Evolutionary conservation across 2,113 vertebrate genomes (phyloP), one percentile per base, ranked within the genome.

Genomic region (Callionymus lyra): DNA sequence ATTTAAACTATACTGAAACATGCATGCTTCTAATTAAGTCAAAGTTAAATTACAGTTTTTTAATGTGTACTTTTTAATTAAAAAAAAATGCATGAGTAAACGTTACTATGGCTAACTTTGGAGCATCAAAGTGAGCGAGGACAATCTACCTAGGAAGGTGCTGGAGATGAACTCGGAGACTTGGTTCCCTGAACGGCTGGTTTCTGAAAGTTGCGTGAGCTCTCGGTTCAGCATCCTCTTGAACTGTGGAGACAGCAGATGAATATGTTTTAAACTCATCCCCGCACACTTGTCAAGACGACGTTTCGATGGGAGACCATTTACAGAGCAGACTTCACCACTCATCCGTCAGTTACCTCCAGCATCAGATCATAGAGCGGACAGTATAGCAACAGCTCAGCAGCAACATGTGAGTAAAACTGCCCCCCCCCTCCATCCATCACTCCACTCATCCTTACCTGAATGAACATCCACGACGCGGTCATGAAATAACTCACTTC

Each of bases 171-270:
- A 96, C 83, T 96, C 88, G 0, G 91, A 97, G 50, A 97, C 90
- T 66, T 96, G 93, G 85, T 91, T 96, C 67, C 94, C 93, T 0
- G 92, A 95, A 38, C 88, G 89, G 63, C 93, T 91, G 43, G 88
- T 92, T 80, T 93, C 93, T 1, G 93, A 96, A 48, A 96, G 82
- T 65, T 94, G 93, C 1, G 82, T 83, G 62, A 96, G 79, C 72
- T 96, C 93, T 58, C 93, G 83, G 74, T 77, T 95, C 84, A 96
- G 86, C 90, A 97, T 95, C 76, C 92, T 84, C 71, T 90, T 93
- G 79, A 97, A 95, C 93, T 92, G 35, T 2, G 59, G 31, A 69
- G 35, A 54, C 16, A 66, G 50, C 32, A 53, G n/a, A n/a, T n/a
- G n/a, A n/a, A n/a, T n/a, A n/a, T n/a, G n/a, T n/a, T n/a, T n/a